Percentiles rank a stretch among this genome's conserved stretches.
Evolutionary conservation across 2,888 invertebrate genomes (phyloP).

Genomic region (Oscheius sp.): DNA sequence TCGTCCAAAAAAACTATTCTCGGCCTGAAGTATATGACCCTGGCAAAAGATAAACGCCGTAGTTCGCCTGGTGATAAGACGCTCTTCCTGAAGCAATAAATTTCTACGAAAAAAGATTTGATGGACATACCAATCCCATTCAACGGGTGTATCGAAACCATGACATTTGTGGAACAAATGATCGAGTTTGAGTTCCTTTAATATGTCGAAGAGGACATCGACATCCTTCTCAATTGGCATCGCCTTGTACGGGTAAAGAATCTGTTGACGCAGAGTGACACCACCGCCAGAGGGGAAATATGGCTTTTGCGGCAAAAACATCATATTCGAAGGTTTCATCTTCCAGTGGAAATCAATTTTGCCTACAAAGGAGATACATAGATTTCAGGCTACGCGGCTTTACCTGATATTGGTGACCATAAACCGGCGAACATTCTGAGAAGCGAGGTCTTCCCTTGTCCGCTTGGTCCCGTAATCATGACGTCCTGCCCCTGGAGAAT

Average conservation of each 20-base stretch:
- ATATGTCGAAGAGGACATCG: conserved; percentile 56
- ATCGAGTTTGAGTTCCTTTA: conserved; percentile 66
- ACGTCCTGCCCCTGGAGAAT: conserved; percentile 77
- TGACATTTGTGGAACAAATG: conserved; percentile 66
- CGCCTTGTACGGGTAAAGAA: conserved; percentile 70
- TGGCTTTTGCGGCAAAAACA: conserved; percentile 78
- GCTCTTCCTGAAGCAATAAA: conserved; percentile 76
- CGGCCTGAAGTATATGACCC: conserved; percentile 87
- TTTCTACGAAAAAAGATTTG: neutral
- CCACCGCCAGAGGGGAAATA: conserved; percentile 77
- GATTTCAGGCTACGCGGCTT: neutral
- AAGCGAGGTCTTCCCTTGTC: conserved; percentile 89
- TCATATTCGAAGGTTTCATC: conserved; percentile 68
- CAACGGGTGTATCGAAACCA: conserved; percentile 66
- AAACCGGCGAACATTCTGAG: conserved; percentile 92
- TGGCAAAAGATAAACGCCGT: conserved; percentile 92
- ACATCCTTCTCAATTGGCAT: conserved; percentile 66
- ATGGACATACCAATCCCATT: conserved; percentile 66
- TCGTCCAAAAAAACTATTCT: conserved; percentile 85
- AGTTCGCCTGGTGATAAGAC: conserved; percentile 95
- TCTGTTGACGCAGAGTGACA: conserved; percentile 76
- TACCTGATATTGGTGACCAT: conserved; percentile 83
- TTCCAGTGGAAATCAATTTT: conserved; percentile 70
- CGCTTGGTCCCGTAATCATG: conserved; percentile 93
- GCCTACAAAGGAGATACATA: conserved; percentile 36